Percentiles rank a stretch among this genome's conserved stretches.
phyloP scores from a whole-genome alignment of 2,113 vertebrate species.

The Ameiurus melas region DNA sequence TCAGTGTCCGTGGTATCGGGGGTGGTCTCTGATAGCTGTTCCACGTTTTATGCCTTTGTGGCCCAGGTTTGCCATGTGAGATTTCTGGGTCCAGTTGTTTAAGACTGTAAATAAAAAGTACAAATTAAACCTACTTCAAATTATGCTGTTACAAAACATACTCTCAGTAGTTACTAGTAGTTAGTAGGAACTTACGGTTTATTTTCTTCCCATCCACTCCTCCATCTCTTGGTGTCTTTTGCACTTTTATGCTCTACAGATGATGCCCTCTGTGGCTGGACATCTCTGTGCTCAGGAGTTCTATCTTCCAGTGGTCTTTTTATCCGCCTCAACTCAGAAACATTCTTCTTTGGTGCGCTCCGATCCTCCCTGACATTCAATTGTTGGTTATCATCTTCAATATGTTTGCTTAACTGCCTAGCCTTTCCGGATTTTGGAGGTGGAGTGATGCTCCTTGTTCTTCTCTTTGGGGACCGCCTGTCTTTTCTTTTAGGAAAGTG shows the following conservation, averaged over 20 bases:
- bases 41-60: constrained; percentile 84
- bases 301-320: constrained; percentile 82
- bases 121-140: background rate
- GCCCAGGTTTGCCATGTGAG: constrained; percentile 73
- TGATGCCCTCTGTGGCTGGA: constrained; percentile 69
- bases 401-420: constrained; percentile 74
- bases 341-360: constrained; percentile 72
- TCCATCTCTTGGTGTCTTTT: constrained; percentile 91
- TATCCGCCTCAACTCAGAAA: constrained; percentile 73
- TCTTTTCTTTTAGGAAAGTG: constrained; percentile 89
- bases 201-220: constrained; percentile 94
- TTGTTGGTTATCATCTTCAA: constrained; percentile 69
- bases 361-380: constrained; percentile 74
- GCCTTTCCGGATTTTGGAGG: constrained; percentile 80
- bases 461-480: constrained; percentile 84
- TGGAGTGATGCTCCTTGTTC: constrained; percentile 80
- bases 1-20: constrained; percentile 79
- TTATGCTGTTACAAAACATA: background rate
- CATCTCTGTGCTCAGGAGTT: constrained; percentile 64
- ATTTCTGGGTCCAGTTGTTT: constrained; percentile 79
- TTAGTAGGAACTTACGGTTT: constrained; percentile 84
- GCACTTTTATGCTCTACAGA: constrained; percentile 69
- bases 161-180: too few species aligned
- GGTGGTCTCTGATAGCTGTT: constrained; percentile 77
- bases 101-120: constrained; percentile 65